Percentiles rank a stretch among this genome's conserved stretches.
phyloP scores from a whole-genome alignment of 1,140 invertebrate genomes.

The Bactericera cockerelli region DNA sequence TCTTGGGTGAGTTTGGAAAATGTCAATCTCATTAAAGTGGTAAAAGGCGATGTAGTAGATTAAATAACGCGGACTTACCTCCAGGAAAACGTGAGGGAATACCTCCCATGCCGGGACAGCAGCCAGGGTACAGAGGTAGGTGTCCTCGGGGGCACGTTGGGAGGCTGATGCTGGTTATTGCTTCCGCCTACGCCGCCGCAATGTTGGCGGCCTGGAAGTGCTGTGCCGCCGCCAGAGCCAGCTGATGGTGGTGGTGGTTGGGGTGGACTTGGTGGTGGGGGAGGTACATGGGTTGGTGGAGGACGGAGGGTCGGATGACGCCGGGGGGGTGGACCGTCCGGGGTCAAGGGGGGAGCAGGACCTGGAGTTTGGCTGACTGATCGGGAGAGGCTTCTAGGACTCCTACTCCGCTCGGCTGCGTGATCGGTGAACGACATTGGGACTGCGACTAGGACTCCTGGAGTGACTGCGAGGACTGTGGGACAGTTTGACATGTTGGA shows the following conservation, averaged over 20 bases:
- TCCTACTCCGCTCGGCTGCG: too few species aligned
- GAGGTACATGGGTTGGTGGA: conserved; percentile 13
- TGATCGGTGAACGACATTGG: too few species aligned
- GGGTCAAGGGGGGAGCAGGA: conserved; percentile 29
- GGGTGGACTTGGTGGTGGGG: conserved; percentile 19
- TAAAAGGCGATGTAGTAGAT: too few species aligned
- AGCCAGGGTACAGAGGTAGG: conserved; percentile 85
- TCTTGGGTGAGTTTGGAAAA: too few species aligned
- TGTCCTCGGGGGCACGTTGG: conserved; percentile 44
- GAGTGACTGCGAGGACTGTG: background rate
- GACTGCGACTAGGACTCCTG: background rate
- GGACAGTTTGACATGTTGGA: too few species aligned
- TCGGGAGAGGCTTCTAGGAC: conserved; percentile 31
- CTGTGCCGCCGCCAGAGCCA: conserved; percentile 24
- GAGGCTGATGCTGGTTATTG: conserved; percentile 30
- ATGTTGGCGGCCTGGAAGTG: conserved; percentile 23
- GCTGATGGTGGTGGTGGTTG: conserved; percentile 23
- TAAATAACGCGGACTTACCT: too few species aligned
- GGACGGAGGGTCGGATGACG: conserved; percentile 6
- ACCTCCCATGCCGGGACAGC: conserved; percentile 69
- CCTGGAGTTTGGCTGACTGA: conserved; percentile 36
- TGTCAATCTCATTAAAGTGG: too few species aligned
- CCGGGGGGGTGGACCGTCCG: conserved; percentile 24
- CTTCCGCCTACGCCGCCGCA: background rate
- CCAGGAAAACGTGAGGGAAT: conserved; percentile 77